Conservation (phyloP, 1,140 invertebrate genomes). For the Drosophila tropicalis region DNA sequence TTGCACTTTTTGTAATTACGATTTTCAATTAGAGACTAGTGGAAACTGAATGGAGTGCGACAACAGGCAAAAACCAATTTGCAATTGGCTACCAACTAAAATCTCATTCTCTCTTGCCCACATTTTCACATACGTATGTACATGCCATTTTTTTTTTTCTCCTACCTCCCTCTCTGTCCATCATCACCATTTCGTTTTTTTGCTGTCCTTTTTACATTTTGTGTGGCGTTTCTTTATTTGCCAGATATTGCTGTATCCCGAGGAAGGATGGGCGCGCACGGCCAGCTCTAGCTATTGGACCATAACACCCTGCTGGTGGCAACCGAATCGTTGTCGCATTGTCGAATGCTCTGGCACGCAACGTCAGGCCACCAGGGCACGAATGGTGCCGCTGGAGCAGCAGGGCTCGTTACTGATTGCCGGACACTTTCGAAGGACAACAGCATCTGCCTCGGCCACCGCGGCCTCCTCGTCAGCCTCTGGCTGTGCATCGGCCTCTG, state of each 20-base stretch:
- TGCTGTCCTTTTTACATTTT: constrained; percentile 14
- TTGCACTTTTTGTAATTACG: constrained; percentile 73
- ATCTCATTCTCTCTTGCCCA: constrained; percentile 32
- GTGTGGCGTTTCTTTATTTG: constrained; percentile 10
- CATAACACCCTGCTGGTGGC: constrained; percentile 94
- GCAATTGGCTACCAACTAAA: constrained; percentile 60
- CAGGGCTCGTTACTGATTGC: constrained; percentile 90
- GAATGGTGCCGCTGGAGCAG: constrained; percentile 90
- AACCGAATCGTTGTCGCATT: constrained; percentile 90
- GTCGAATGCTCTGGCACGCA: constrained; percentile 92
- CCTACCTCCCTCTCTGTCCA: constrained; percentile 3
- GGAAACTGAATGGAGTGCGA: constrained; percentile 33
- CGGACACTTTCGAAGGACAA: constrained; percentile 88
- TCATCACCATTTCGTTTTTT: constrained; percentile 3
- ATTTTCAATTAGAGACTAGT: constrained; percentile 67
- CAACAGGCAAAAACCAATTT: constrained; percentile 74
- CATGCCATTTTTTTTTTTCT: constrained; percentile 22
- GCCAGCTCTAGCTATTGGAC: constrained; percentile 94
- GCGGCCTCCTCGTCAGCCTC: constrained; percentile 10
- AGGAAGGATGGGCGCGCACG: constrained; percentile 93
- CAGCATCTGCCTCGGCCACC: constrained; percentile 28
- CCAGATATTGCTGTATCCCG: constrained; percentile 92
- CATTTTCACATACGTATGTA: constrained; percentile 5
- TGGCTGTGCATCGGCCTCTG: constrained; percentile 35
- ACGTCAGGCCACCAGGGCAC: constrained; percentile 90